Percentiles rank a stretch among this genome's conserved stretches.
Evolutionary conservation across 2,888 invertebrate genomes (phyloP).

Genomic region (Loripinus fragilis): DNA sequence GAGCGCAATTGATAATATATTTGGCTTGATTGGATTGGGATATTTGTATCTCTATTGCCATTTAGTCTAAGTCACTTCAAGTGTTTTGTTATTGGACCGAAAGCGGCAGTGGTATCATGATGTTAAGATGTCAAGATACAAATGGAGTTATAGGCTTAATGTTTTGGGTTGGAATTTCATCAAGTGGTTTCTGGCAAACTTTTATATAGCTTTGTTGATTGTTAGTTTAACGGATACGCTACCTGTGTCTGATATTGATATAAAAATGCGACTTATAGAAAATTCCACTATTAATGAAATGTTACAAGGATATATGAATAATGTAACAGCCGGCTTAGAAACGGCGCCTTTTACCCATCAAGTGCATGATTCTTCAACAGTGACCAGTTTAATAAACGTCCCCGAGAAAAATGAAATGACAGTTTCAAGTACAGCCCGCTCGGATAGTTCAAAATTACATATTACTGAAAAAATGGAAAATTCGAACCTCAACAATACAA

Average conservation of each 20-base stretch:
- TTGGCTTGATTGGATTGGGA: constrained; percentile 14
- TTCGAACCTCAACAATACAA: too few species aligned
- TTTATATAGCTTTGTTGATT: neutral
- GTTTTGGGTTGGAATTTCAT: neutral
- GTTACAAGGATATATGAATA: neutral
- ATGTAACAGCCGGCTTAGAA: neutral
- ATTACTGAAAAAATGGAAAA: too few species aligned
- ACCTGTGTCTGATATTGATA: neutral
- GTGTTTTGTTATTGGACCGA: constrained; percentile 13
- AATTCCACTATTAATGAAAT: neutral
- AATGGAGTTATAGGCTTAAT: constrained; percentile 12
- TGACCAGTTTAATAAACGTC: neutral
- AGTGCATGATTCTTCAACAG: neutral
- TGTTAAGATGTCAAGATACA: constrained; percentile 19
- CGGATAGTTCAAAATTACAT: too few species aligned
- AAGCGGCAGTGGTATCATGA: constrained; percentile 2
- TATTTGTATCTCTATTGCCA: constrained; percentile 14
- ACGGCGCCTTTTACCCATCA: neutral
- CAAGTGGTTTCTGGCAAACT: neutral
- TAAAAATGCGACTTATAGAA: neutral
- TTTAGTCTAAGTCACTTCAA: constrained; percentile 15
- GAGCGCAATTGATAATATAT: constrained; percentile 18
- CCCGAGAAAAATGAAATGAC: too few species aligned
- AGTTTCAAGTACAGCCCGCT: too few species aligned
- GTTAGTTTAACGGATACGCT: neutral